phyloP scores from a whole-genome alignment of 2,113 vertebrate species.

The Apistogramma diplotaenia region DNA sequence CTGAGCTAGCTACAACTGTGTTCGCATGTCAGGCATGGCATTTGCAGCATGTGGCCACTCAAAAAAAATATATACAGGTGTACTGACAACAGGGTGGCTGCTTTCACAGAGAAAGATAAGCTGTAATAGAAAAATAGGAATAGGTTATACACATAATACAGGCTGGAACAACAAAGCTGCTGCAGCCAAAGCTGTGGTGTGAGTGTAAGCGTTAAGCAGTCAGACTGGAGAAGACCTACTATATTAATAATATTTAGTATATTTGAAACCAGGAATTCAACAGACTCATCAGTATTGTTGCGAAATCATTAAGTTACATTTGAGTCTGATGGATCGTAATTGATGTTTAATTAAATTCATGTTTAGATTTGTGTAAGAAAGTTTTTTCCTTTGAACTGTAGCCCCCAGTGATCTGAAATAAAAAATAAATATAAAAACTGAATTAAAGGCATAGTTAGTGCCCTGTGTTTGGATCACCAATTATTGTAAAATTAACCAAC shows the following conservation, averaged over 20 bases:
- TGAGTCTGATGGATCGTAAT: neutral
- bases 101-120: neutral
- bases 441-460: neutral
- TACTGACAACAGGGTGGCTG: neutral
- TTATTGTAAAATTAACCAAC: neutral
- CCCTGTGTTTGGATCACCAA: neutral
- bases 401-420: neutral
- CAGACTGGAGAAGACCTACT: neutral
- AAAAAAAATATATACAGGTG: neutral
- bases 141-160: neutral
- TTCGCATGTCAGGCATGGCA: neutral
- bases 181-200: neutral
- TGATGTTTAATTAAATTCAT: neutral
- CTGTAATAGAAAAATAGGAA: neutral
- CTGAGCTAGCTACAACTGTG: neutral
- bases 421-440: neutral
- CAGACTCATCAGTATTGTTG: neutral
- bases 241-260: neutral
- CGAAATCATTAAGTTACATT: neutral
- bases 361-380: neutral
- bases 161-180: neutral
- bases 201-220: neutral
- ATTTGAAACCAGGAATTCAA: neutral
- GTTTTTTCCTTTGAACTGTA: neutral
- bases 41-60: neutral